phyloP scores from a whole-genome alignment of 2,888 invertebrate genomes.

The Tolmerus cingulatus region DNA sequence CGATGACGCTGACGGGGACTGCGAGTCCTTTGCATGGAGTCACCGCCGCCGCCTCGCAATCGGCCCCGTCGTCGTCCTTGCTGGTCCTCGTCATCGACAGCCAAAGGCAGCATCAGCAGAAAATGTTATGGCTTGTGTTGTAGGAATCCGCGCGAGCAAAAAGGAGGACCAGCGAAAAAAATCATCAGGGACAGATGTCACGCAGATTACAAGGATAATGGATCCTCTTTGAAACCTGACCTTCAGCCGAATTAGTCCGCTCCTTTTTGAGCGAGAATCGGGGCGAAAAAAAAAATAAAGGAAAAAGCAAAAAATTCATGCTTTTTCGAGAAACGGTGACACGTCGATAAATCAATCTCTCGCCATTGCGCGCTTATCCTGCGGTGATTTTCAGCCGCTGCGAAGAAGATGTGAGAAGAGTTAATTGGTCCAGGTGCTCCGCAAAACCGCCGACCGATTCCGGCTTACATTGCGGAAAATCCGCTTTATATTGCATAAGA shows the following conservation, averaged over 20 bases:
- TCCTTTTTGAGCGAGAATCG: not conserved
- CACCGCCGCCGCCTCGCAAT: not conserved
- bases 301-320: not conserved
- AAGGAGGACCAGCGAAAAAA: not conserved
- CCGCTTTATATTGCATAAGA: not conserved
- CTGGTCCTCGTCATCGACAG: not conserved
- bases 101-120: not conserved
- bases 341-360: slow-evolving; percentile 16
- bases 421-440: not conserved
- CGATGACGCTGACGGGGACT: not conserved
- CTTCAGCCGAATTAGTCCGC: not conserved
- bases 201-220: slow-evolving; percentile 16
- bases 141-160: not conserved
- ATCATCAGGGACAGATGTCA: slow-evolving; percentile 12
- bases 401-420: not conserved
- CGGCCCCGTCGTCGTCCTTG: not conserved
- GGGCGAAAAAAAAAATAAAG: not conserved
- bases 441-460: not conserved
- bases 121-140: slow-evolving; percentile 2
- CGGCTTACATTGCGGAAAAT: not conserved
- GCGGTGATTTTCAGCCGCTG: not conserved
- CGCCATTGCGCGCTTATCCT: not conserved
- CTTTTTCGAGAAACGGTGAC: not conserved
- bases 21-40: not conserved
- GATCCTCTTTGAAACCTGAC: slow-evolving; percentile 4